Conservation (phyloP, 2,113 vertebrate genomes). For the Menura novaehollandiae region DNA sequence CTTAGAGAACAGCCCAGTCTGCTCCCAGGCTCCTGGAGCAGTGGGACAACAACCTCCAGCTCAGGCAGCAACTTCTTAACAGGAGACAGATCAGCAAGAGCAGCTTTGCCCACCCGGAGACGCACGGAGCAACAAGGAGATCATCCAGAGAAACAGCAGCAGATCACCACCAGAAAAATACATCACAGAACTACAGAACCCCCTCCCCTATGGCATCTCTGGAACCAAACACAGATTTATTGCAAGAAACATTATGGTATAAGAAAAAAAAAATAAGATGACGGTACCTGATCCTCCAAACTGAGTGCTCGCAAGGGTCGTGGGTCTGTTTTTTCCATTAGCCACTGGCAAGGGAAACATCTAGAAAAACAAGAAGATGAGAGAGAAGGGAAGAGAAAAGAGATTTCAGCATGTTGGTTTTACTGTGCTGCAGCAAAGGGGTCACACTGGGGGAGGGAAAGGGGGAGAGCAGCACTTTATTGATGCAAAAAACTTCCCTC, state of each 20-base stretch:
- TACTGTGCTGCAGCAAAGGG: not conserved
- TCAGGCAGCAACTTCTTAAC: not conserved
- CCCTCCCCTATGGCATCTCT: not conserved
- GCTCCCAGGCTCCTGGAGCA: not conserved
- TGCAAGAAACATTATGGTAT: not conserved
- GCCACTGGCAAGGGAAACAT: slow-evolving; percentile 97
- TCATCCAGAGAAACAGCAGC: not conserved
- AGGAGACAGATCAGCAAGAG: not conserved
- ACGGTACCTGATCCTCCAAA: slow-evolving; percentile 90
- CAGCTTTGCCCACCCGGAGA: not conserved
- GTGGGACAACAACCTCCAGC: not conserved
- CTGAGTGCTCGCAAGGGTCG: slow-evolving; percentile 89
- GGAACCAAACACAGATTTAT: not conserved
- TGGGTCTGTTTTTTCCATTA: slow-evolving; percentile 94
- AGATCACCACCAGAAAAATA: not conserved
- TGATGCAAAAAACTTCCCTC: slow-evolving; percentile 14
- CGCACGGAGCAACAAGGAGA: not conserved
- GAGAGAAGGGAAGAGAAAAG: slow-evolving; percentile 18
- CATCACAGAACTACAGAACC: not conserved
- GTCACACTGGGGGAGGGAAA: not conserved
- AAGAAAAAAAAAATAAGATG: not conserved
- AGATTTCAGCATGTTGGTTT: slow-evolving; percentile 49
- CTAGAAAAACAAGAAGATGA: slow-evolving; percentile 74
- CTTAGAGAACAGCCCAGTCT: not conserved
- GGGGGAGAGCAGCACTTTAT: not conserved